phyloP scores from a whole-genome alignment of 2,797 vertebrate species.

The Tadarida brasiliensis region DNA sequence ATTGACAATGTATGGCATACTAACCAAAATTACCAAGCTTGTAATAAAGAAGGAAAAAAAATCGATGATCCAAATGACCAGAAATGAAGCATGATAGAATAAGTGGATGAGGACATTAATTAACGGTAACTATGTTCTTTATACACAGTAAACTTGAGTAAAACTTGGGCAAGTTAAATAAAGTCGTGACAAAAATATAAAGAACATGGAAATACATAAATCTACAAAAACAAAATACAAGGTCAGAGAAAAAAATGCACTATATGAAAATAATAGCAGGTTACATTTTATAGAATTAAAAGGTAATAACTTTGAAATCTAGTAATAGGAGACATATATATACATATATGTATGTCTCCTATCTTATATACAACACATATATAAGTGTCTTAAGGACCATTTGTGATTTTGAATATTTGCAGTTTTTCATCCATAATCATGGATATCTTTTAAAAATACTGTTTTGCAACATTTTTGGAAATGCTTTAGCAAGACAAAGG shows the following conservation, averaged over 20 bases:
- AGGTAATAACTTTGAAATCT: neutral
- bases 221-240: neutral
- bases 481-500: neutral
- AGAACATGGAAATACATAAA: neutral
- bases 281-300: neutral
- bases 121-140: neutral
- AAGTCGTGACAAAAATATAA: neutral
- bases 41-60: neutral
- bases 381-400: neutral
- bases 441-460: neutral
- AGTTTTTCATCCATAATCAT: neutral
- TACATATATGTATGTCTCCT: neutral
- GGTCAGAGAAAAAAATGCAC: neutral
- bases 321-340: neutral
- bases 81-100: neutral
- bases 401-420: neutral
- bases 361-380: neutral
- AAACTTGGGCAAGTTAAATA: neutral
- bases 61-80: neutral
- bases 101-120: neutral
- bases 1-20: neutral
- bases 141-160: neutral
- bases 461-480: neutral
- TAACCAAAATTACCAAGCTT: neutral
- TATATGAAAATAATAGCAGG: neutral